A percentile compares a stretch with the other conserved stretches of the same genome.
Evolutionary conservation across 2,113 vertebrate genomes (phyloP).

Genomic region (Aleadryas rufinucha): DNA sequence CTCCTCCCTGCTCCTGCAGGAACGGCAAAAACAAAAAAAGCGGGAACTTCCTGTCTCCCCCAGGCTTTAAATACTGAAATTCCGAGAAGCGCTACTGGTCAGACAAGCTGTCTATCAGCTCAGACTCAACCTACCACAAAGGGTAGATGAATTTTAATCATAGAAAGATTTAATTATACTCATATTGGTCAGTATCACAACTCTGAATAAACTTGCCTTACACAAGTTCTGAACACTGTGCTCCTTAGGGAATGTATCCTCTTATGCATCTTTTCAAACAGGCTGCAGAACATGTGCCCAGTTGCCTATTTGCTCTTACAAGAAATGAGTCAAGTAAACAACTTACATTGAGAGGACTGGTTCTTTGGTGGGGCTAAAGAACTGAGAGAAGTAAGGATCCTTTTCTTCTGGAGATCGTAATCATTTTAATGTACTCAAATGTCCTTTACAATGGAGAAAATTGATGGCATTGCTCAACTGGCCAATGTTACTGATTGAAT

Average conservation of each 20-base stretch:
- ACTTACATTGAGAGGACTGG: background rate
- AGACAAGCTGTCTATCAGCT: no score
- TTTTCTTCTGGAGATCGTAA: background rate
- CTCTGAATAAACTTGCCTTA: background rate
- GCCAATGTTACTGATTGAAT: background rate
- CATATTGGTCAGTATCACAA: slow-evolving; percentile 47
- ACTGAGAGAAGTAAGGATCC: background rate
- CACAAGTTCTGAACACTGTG: background rate
- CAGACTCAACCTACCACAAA: no score
- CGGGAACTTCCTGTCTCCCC: no score
- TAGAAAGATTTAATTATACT: slow-evolving; percentile 56
- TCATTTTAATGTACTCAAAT: background rate
- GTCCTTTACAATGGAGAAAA: background rate
- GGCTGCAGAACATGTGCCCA: background rate
- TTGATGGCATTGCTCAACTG: background rate
- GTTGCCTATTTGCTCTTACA: background rate
- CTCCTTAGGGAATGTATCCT: background rate
- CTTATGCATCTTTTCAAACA: background rate
- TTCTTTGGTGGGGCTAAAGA: background rate
- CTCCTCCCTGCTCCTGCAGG: no score
- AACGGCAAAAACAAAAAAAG: no score
- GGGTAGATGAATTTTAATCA: slow-evolving; percentile 61
- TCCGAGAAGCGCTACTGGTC: no score
- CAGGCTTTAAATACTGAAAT: no score
- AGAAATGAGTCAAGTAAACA: background rate